These are phyloP conservation scores for Sminthopsis crassicaudata DNA, from an alignment of 2,113 vertebrate species.

Conservation along the genomic window DNA sequence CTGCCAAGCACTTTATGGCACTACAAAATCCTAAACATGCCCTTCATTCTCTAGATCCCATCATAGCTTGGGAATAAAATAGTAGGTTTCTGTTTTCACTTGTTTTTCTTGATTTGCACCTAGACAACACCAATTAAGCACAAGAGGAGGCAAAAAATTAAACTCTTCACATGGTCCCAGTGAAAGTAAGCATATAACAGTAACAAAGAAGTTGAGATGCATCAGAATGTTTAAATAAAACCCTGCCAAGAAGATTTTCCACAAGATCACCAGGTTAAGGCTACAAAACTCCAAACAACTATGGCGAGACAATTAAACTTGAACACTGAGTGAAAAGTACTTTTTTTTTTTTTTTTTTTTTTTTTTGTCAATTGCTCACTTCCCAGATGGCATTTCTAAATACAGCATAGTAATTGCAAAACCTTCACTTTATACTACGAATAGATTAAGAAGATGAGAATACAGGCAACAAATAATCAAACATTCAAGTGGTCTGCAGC, in stretches of 20 bases:
- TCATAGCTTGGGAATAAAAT: slow-evolving; percentile 58
- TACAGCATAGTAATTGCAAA: neutral
- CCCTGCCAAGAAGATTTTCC: neutral
- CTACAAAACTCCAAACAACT: neutral
- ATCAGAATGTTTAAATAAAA: slow-evolving; percentile 39
- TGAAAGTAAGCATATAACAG: neutral
- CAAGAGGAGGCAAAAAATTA: neutral
- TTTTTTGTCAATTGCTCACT: slow-evolving; percentile 49
- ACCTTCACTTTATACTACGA: neutral
- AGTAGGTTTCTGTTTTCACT: fast-evolving
- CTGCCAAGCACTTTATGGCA: slow-evolving; percentile 68
- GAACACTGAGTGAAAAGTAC: slow-evolving; percentile 4
- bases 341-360: slow-evolving; percentile 37
- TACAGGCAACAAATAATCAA: neutral
- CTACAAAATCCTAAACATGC: slow-evolving; percentile 60
- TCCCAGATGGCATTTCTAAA: slow-evolving; percentile 48
- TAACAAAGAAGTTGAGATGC: neutral
- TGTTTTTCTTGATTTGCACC: slow-evolving; percentile 18
- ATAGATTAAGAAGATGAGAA: slow-evolving; percentile 4
- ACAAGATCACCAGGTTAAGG: neutral
- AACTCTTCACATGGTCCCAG: fast-evolving
- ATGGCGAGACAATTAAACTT: slow-evolving; percentile 51
- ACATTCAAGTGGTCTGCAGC: slow-evolving; percentile 51
- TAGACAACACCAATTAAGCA: neutral
- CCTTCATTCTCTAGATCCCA: slow-evolving; percentile 54